These are phyloP conservation scores for Xerus inauris DNA, from an alignment of 2,113 vertebrate species.

Conservation along the genomic window DNA sequence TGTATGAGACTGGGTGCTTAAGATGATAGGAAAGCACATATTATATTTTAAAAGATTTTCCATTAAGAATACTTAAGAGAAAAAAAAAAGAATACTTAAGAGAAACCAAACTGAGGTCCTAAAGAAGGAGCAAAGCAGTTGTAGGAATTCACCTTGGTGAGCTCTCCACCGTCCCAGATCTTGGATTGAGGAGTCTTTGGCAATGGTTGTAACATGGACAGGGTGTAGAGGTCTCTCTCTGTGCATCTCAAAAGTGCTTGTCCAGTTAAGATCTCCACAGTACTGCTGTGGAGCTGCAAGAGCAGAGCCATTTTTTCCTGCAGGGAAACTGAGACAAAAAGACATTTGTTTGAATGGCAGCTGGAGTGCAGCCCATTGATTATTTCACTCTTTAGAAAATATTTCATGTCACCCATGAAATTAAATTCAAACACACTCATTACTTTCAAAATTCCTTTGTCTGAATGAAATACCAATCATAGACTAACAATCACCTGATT, in stretches of 20 bases:
- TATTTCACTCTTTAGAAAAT: conserved; percentile 35
- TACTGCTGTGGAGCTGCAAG: neutral
- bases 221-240: neutral
- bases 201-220: neutral
- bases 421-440: conserved; percentile 39
- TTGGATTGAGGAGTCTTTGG: neutral
- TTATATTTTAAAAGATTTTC: neutral
- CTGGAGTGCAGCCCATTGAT: neutral
- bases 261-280: neutral
- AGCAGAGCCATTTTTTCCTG: neutral
- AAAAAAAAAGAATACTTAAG: no score
- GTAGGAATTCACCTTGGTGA: neutral
- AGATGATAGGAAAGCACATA: neutral
- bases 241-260: neutral
- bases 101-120: neutral
- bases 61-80: neutral
- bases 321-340: neutral
- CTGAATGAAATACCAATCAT: conserved; percentile 9
- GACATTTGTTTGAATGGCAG: neutral
- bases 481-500: conserved; percentile 13
- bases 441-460: neutral
- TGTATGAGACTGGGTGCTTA: neutral
- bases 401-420: conserved; percentile 24
- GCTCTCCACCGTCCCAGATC: neutral
- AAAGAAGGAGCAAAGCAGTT: neutral